These are phyloP conservation scores for Zele albiditarsus DNA, from an alignment of 2,888 invertebrate species.

Conservation along the genomic window DNA sequence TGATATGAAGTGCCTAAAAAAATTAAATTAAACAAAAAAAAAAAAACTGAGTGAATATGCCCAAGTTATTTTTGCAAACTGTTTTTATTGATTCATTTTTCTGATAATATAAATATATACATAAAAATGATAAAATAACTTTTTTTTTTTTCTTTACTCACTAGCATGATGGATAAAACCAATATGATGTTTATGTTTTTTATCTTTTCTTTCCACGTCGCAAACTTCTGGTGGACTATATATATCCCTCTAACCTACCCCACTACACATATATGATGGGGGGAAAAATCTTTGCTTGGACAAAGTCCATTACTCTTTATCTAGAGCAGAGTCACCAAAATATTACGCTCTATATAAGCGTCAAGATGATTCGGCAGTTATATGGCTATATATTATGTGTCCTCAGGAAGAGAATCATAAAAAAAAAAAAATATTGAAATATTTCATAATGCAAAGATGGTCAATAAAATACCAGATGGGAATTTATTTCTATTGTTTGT, in stretches of 20 bases:
- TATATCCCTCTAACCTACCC: constrained; percentile 34
- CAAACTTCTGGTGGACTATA: not conserved
- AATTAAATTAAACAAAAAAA: not conserved
- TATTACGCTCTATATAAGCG: constrained; percentile 8
- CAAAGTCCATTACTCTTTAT: constrained; percentile 71
- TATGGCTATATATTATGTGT: not conserved
- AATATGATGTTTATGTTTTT: constrained; percentile 26
- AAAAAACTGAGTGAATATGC: not conserved
- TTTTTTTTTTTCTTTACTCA: not conserved
- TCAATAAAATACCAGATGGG: not conserved
- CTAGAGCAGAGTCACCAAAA: constrained; percentile 56
- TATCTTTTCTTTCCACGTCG: constrained; percentile 18
- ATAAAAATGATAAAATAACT: not conserved
- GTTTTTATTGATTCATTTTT: not conserved
- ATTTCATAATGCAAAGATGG: not conserved
- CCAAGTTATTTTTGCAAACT: not conserved
- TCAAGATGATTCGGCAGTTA: not conserved
- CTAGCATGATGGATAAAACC: constrained; percentile 11
- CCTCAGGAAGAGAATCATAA: not conserved
- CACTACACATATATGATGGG: constrained; percentile 43
- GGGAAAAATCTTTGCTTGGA: constrained; percentile 51
- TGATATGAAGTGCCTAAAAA: too few species aligned
- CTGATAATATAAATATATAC: not conserved
- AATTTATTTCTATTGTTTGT: too few species aligned
- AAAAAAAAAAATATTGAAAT: not conserved